Percentiles rank a stretch among this genome's conserved stretches.
These are phyloP conservation scores for Lucinisca nassula DNA, from an alignment of 2,888 invertebrate genomes.

Conservation along the genomic window DNA sequence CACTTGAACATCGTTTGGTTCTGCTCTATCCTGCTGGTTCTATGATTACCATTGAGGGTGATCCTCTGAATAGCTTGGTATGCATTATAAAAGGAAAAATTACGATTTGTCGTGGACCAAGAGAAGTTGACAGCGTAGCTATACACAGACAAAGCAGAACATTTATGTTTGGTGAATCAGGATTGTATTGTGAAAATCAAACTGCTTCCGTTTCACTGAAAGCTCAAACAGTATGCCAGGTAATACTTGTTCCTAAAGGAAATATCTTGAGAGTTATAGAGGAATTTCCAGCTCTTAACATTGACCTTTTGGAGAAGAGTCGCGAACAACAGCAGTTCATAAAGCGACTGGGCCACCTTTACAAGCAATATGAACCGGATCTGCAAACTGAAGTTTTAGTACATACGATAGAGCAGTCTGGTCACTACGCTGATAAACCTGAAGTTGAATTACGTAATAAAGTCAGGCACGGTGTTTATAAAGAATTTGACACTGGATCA, in stretches of 20 bases:
- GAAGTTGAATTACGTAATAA: neutral
- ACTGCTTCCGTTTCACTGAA: slow-evolving; percentile 27
- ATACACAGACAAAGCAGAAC: neutral
- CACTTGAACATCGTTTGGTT: slow-evolving; percentile 50
- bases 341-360: neutral
- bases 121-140: neutral
- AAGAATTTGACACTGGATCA: neutral
- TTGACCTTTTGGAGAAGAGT: neutral
- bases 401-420: neutral
- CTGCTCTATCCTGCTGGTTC: slow-evolving; percentile 64
- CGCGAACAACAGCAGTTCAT: neutral
- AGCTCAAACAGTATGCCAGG: slow-evolving; percentile 30
- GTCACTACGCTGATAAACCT: neutral
- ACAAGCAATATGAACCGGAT: slow-evolving; percentile 19
- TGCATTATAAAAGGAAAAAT: slow-evolving; percentile 63
- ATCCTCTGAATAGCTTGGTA: slow-evolving; percentile 55
- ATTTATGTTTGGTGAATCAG: slow-evolving; percentile 36
- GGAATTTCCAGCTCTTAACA: neutral
- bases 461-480: neutral
- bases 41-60: slow-evolving; percentile 48
- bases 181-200: neutral
- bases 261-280: slow-evolving; percentile 3
- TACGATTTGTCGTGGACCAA: neutral
- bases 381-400: slow-evolving; percentile 17
- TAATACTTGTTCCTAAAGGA: slow-evolving; percentile 26